These are phyloP conservation scores for Myocastor coypus DNA, from an alignment of 2,113 vertebrate species.

Conservation along the genomic window DNA sequence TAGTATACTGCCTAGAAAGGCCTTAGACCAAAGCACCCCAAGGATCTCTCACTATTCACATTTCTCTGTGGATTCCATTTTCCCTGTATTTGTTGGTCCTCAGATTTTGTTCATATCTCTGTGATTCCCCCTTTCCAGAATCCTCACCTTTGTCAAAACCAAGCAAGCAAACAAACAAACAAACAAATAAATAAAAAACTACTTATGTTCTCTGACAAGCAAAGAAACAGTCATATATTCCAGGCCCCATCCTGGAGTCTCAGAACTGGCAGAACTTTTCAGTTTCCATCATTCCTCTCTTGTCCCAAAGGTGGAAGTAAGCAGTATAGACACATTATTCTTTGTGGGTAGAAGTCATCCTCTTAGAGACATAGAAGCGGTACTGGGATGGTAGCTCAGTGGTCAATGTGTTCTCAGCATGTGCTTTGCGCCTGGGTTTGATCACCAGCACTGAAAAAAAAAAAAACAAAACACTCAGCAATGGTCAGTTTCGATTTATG, in stretches of 20 bases:
- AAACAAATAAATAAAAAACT: neutral
- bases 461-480: neutral
- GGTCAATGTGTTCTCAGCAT: neutral
- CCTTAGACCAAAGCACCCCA: neutral
- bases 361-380: neutral
- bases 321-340: neutral
- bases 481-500: conserved; percentile 21
- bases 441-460: neutral
- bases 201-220: neutral
- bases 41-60: neutral
- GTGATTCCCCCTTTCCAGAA: neutral
- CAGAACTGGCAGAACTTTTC: conserved; percentile 43
- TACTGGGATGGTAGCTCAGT: neutral
- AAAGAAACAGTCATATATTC: neutral
- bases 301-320: neutral
- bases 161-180: neutral
- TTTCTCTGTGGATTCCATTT: neutral
- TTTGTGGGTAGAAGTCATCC: neutral
- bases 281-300: neutral
- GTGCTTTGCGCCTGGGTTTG: neutral
- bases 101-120: neutral
- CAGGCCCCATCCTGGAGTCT: neutral
- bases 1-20: neutral
- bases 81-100: neutral
- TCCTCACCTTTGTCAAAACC: neutral